phyloP scores from a whole-genome alignment of 35 echinoderm and acorn worm genomes.

The Stichopus chloronotus region DNA sequence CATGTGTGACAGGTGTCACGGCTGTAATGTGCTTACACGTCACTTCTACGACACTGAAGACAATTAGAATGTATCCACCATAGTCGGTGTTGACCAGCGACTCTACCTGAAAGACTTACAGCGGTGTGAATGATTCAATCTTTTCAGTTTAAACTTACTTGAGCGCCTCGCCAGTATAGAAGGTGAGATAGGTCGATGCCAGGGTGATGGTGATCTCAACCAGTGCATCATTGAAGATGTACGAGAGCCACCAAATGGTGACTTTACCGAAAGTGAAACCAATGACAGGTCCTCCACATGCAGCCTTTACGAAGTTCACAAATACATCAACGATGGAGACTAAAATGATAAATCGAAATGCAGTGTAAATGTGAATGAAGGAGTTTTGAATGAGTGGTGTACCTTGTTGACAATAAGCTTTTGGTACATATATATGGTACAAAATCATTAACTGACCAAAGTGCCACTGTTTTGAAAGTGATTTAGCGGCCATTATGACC shows the following conservation, averaged over 20 bases:
- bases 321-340: slow-evolving; percentile 51
- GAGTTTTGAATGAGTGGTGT: no score
- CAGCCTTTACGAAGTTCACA: slow-evolving; percentile 81
- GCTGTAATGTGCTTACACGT: no score
- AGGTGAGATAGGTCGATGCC: slow-evolving; percentile 84
- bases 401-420: background rate
- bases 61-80: no score
- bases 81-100: no score
- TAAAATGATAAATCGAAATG: background rate
- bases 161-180: slow-evolving; percentile 82
- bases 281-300: slow-evolving; percentile 78
- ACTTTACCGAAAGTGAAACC: slow-evolving; percentile 80
- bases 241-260: slow-evolving; percentile 80
- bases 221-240: slow-evolving; percentile 98
- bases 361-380: no score
- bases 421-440: background rate
- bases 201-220: slow-evolving; percentile 96
- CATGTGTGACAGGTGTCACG: no score
- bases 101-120: no score
- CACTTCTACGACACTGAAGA: no score
- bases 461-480: no score
- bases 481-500: no score
- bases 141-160: slow-evolving; percentile 3
- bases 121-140: no score
- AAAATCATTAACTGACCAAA: no score